phyloP scores from a whole-genome alignment of 2,888 invertebrate genomes.

The Epiblema foenella region DNA sequence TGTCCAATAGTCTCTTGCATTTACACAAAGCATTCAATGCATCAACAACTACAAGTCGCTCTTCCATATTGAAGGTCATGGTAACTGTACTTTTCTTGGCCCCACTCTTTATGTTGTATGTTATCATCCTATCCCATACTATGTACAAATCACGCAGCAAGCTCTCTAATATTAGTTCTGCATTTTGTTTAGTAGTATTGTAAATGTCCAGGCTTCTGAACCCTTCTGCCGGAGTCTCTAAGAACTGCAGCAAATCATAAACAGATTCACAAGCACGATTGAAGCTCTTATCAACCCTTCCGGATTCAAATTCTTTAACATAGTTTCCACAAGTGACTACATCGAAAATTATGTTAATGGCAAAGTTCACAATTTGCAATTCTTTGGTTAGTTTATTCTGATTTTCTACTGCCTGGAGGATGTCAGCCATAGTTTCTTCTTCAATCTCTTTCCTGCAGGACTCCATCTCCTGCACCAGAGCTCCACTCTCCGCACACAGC shows the following conservation, averaged over 20 bases:
- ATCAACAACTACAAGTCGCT: constrained; percentile 59
- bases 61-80: constrained; percentile 69
- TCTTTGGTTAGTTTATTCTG: constrained; percentile 83
- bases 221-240: constrained; percentile 77
- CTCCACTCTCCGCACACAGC: constrained; percentile 66
- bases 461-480: constrained; percentile 82
- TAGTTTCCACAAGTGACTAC: constrained; percentile 67
- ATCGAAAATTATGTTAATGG: constrained; percentile 77
- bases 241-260: constrained; percentile 70
- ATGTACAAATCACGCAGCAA: constrained; percentile 75
- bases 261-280: constrained; percentile 81
- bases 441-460: constrained; percentile 85
- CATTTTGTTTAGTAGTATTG: constrained; percentile 74
- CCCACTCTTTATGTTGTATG: constrained; percentile 63
- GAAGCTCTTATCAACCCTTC: constrained; percentile 65
- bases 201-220: constrained; percentile 82
- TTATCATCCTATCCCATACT: constrained; percentile 81
- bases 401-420: constrained; percentile 86
- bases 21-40: constrained; percentile 72
- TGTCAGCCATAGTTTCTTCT: constrained; percentile 85
- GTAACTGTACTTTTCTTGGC: constrained; percentile 63
- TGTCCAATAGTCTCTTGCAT: constrained; percentile 70
- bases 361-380: constrained; percentile 84
- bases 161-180: constrained; percentile 72
- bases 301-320: constrained; percentile 70